These are phyloP conservation scores for Rhadinocentrus ornatus DNA, from an alignment of 2,797 vertebrate species.

Conservation along the genomic window DNA sequence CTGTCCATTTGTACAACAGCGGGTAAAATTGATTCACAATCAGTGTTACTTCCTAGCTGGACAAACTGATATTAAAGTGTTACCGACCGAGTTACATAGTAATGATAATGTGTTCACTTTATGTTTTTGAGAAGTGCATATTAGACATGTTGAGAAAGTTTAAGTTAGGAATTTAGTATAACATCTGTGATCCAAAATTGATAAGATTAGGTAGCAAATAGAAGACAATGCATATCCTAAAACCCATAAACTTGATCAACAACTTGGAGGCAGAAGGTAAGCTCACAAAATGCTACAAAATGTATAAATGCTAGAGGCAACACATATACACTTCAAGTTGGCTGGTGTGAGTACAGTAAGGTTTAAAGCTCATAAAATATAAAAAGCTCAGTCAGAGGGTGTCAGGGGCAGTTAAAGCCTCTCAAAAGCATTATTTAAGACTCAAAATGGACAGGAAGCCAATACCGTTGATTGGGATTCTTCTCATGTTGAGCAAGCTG, in stretches of 20 bases:
- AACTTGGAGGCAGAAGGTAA: slow-evolving; percentile 47
- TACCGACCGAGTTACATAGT: too few species aligned
- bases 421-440: slow-evolving; percentile 34
- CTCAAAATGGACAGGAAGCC: slow-evolving; percentile 24
- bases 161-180: slow-evolving; percentile 13
- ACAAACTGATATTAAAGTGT: too few species aligned
- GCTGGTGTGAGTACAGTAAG: neutral
- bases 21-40: too few species aligned
- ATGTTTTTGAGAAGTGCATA: too few species aligned
- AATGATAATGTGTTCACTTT: too few species aligned
- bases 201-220: slow-evolving; percentile 48
- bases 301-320: slow-evolving; percentile 31
- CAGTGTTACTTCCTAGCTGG: too few species aligned
- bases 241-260: slow-evolving; percentile 40
- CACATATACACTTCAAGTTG: slow-evolving; percentile 34
- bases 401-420: slow-evolving; percentile 39
- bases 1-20: too few species aligned
- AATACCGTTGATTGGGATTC: slow-evolving; percentile 9
- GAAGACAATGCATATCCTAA: slow-evolving; percentile 33
- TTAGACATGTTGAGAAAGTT: slow-evolving; percentile 37
- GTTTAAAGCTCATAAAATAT: slow-evolving; percentile 43
- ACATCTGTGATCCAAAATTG: slow-evolving; percentile 28
- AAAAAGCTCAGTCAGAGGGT: slow-evolving; percentile 38
- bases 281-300: too few species aligned
- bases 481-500: slow-evolving; percentile 16